A percentile compares a stretch with the other conserved stretches of the same genome.
phyloP scores from a whole-genome alignment of 2,888 invertebrate species.

The Uloborus plumipes region DNA sequence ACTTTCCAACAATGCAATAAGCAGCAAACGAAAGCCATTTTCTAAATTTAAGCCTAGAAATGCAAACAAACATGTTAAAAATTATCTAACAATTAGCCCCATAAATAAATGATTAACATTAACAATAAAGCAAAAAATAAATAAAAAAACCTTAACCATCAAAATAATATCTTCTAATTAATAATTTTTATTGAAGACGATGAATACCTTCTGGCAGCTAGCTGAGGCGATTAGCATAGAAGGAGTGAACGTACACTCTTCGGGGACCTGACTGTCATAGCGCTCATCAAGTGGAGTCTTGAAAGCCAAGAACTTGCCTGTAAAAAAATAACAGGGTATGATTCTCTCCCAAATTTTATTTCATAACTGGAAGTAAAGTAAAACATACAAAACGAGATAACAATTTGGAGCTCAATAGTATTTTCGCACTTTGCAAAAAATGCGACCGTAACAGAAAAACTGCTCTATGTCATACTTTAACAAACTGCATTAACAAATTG shows the following conservation, averaged over 20 bases:
- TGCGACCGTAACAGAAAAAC: too few species aligned
- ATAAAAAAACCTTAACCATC: slow-evolving; percentile 72
- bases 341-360: not conserved
- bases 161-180: too few species aligned
- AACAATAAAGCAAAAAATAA: too few species aligned
- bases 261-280: slow-evolving; percentile 88
- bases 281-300: slow-evolving; percentile 90
- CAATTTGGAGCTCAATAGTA: not conserved
- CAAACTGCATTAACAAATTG: not conserved
- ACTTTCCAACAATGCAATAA: too few species aligned
- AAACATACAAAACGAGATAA: not conserved
- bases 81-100: too few species aligned
- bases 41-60: too few species aligned
- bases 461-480: not conserved
- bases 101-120: too few species aligned
- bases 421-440: too few species aligned
- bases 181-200: too few species aligned
- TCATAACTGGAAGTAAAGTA: too few species aligned
- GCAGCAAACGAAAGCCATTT: too few species aligned
- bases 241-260: slow-evolving; percentile 85
- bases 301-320: slow-evolving; percentile 90
- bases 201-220: slow-evolving; percentile 78
- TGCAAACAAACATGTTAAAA: too few species aligned
- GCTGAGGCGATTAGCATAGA: slow-evolving; percentile 87
- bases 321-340: slow-evolving; percentile 67